phyloP scores from a whole-genome alignment of 2,888 invertebrate genomes.

The Andrena minutula region DNA sequence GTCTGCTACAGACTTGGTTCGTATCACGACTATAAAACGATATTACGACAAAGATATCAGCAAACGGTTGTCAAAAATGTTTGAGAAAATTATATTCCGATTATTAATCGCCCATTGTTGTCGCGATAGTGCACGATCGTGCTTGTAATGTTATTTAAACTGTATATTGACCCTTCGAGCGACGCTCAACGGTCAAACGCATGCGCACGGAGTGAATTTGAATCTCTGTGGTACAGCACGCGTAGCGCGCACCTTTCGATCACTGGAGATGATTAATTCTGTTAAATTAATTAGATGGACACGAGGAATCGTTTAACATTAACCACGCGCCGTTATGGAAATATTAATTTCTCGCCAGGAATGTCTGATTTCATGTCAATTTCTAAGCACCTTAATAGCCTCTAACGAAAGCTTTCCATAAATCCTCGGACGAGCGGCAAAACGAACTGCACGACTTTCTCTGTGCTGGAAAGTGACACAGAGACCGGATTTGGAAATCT shows the following conservation, averaged over 20 bases:
- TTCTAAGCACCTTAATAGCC: slow-evolving; percentile 2
- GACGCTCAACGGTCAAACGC: slow-evolving; percentile 40
- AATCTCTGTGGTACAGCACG: slow-evolving; percentile 9
- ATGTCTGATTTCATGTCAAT: slow-evolving; percentile 29
- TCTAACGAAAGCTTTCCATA: slow-evolving; percentile 55
- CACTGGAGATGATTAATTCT: neutral
- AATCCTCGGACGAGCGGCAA: slow-evolving; percentile 46
- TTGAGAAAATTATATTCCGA: neutral
- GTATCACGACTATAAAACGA: neutral
- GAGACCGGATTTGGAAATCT: slow-evolving; percentile 67
- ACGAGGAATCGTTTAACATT: neutral
- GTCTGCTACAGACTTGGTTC: slow-evolving; percentile 65
- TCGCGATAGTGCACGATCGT: neutral
- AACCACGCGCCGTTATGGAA: neutral
- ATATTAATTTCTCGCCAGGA: slow-evolving; percentile 9
- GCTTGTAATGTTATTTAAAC: slow-evolving; percentile 34
- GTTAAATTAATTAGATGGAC: neutral
- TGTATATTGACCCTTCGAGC: slow-evolving; percentile 65
- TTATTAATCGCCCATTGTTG: neutral
- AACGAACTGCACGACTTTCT: slow-evolving; percentile 66
- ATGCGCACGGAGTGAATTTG: slow-evolving; percentile 56
- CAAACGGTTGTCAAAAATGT: neutral
- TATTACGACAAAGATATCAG: neutral
- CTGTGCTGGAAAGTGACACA: slow-evolving; percentile 64
- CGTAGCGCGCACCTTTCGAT: no score